A percentile compares a stretch with the other conserved stretches of the same genome.
Evolutionary conservation across 2,113 vertebrate species (phyloP).

Genomic region (Penelope pileata): DNA sequence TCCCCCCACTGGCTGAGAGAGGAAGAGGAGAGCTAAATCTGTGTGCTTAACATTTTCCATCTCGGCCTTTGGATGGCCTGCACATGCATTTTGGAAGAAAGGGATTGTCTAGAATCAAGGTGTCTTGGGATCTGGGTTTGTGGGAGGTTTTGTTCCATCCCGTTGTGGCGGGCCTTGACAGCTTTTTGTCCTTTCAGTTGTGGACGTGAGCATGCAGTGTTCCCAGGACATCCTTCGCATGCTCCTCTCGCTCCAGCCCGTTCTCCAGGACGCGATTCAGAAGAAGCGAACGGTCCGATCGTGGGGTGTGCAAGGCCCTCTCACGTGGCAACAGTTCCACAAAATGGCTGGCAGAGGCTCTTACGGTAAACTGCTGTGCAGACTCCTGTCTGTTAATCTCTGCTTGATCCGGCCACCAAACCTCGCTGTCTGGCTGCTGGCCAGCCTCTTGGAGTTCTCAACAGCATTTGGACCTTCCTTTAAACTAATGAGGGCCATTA

Average conservation of each 20-base stretch:
- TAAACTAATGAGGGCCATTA: background rate
- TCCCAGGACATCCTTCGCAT: slow-evolving; percentile 97
- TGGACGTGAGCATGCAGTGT: slow-evolving; percentile 93
- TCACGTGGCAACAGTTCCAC: slow-evolving; percentile 99
- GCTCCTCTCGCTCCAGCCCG: slow-evolving; percentile 94
- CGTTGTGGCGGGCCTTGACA: background rate
- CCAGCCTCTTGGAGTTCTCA: background rate
- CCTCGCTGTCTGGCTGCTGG: background rate
- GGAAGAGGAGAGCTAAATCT: background rate
- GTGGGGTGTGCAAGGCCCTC: slow-evolving; percentile 96
- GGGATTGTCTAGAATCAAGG: background rate
- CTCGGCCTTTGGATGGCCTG: background rate
- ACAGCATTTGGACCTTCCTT: background rate
- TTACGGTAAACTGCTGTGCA: slow-evolving; percentile 84
- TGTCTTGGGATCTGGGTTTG: background rate
- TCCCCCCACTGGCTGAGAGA: background rate
- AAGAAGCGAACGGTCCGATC: slow-evolving; percentile 95
- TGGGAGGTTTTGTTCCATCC: background rate
- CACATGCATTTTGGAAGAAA: fast-evolving
- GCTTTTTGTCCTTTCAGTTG: slow-evolving; percentile 71
- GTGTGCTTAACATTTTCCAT: fast-evolving
- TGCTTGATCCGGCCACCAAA: background rate
- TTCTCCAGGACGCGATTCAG: slow-evolving; percentile 97
- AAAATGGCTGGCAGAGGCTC: slow-evolving; percentile 99
- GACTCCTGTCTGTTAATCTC: background rate